phyloP scores from a whole-genome alignment of 2,797 vertebrate genomes.

The Acestrorhynchus altus region DNA sequence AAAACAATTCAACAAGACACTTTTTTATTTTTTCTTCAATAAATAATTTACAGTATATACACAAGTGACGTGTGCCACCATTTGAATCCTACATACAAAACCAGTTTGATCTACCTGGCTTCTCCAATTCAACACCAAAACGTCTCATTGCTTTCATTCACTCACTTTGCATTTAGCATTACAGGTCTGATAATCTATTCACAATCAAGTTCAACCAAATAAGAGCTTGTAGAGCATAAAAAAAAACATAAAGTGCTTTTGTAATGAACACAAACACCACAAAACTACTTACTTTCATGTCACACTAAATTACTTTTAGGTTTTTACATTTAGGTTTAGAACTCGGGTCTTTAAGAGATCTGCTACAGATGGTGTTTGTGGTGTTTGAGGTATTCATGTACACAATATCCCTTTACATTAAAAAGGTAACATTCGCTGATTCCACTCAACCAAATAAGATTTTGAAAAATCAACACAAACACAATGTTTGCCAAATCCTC shows the following conservation, averaged over 20 bases:
- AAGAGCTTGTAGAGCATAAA: slow-evolving; percentile 72
- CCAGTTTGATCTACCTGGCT: slow-evolving; percentile 76
- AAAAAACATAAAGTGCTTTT: slow-evolving; percentile 83
- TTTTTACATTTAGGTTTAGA: slow-evolving; percentile 45
- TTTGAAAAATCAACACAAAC: slow-evolving; percentile 75
- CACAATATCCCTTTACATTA: slow-evolving; percentile 65
- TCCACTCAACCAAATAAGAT: slow-evolving; percentile 72
- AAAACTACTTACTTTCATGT: slow-evolving; percentile 59
- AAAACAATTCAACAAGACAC: slow-evolving; percentile 72
- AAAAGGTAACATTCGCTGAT: slow-evolving; percentile 74
- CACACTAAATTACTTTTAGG: slow-evolving; percentile 15
- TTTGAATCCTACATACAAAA: slow-evolving; percentile 78
- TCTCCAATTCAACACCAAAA: slow-evolving; percentile 63
- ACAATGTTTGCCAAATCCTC: slow-evolving; percentile 80
- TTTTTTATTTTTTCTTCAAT: slow-evolving; percentile 86
- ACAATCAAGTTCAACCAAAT: slow-evolving; percentile 68
- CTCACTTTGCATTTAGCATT: slow-evolving; percentile 58
- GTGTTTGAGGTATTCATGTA: slow-evolving; percentile 69
- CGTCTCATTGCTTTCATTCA: slow-evolving; percentile 49
- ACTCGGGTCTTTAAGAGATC: slow-evolving; percentile 5
- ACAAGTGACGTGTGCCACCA: slow-evolving; percentile 83
- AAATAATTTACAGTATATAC: slow-evolving; percentile 99
- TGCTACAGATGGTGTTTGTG: slow-evolving; percentile 26
- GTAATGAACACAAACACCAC: slow-evolving; percentile 72
- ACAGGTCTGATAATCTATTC: slow-evolving; percentile 65